Conservation (phyloP, 53 echinoderm and acorn worm species). For the Mesocentrotus franciscanus region DNA sequence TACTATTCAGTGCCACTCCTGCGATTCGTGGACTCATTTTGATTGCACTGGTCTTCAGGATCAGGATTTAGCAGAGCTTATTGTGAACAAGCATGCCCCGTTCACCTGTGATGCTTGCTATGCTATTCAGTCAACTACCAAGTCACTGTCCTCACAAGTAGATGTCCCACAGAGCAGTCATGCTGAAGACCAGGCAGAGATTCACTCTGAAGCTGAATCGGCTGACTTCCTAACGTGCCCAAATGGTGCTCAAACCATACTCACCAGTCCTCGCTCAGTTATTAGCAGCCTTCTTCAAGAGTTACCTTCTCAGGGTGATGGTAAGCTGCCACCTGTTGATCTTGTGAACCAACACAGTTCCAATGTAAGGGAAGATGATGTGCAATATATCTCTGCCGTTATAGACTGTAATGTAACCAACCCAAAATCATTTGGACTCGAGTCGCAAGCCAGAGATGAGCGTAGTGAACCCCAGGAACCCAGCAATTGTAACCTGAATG, state of each 20-base stretch:
- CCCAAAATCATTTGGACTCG: too few species aligned
- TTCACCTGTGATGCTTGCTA: not conserved
- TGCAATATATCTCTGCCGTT: too few species aligned
- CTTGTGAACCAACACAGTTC: too few species aligned
- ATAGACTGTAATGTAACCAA: too few species aligned
- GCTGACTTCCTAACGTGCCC: not conserved
- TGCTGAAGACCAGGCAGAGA: not conserved
- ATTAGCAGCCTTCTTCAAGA: not conserved
- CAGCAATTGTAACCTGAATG: not conserved
- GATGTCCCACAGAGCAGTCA: not conserved
- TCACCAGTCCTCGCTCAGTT: not conserved
- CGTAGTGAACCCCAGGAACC: too few species aligned
- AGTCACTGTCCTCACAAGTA: not conserved
- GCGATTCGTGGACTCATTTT: not conserved
- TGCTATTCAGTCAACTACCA: not conserved
- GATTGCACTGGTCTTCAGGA: not conserved
- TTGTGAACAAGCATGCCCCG: not conserved
- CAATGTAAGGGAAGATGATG: too few species aligned
- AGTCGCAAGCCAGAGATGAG: too few species aligned
- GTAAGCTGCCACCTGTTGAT: not conserved
- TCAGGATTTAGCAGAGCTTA: not conserved
- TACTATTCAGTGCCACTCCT: not conserved
- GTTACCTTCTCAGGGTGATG: not conserved
- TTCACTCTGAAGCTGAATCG: not conserved
- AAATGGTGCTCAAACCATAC: not conserved